Evolutionary conservation across 2,797 vertebrate genomes (phyloP).

Genomic region (Choloepus didactylus): DNA sequence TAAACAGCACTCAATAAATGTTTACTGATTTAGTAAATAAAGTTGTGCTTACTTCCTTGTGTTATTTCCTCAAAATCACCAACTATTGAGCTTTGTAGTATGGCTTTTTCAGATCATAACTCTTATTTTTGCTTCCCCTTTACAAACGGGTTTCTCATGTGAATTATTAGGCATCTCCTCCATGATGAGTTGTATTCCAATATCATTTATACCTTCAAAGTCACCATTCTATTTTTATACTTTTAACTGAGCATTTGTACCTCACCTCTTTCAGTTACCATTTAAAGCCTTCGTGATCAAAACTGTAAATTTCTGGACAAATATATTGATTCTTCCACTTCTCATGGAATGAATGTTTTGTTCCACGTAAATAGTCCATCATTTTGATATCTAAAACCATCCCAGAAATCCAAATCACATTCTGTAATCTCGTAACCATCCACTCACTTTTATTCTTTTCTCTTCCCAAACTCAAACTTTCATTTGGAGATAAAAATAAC

Average conservation of each 20-base stretch:
- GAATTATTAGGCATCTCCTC: neutral
- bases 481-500: neutral
- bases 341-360: neutral
- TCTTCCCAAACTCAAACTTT: neutral
- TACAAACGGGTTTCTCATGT: neutral
- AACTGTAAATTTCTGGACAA: slow-evolving; percentile 43
- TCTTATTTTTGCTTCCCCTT: slow-evolving; percentile 55
- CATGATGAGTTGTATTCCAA: neutral
- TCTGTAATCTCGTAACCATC: neutral
- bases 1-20: neutral
- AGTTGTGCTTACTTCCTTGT: slow-evolving; percentile 24
- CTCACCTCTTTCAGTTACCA: slow-evolving; percentile 22
- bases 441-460: neutral
- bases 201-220: slow-evolving; percentile 35
- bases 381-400: slow-evolving; percentile 50
- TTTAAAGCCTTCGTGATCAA: slow-evolving; percentile 42
- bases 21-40: slow-evolving; percentile 51
- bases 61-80: slow-evolving; percentile 50
- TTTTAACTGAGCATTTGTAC: slow-evolving; percentile 41
- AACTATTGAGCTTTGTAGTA: neutral
- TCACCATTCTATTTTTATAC: slow-evolving; percentile 49
- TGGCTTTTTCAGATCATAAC: slow-evolving; percentile 10
- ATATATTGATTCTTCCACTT: slow-evolving; percentile 42
- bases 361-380: neutral
- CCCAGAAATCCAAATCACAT: slow-evolving; percentile 12